phyloP scores from a whole-genome alignment of 2,797 vertebrate genomes.

The Phrynocephalus guinanensis region DNA sequence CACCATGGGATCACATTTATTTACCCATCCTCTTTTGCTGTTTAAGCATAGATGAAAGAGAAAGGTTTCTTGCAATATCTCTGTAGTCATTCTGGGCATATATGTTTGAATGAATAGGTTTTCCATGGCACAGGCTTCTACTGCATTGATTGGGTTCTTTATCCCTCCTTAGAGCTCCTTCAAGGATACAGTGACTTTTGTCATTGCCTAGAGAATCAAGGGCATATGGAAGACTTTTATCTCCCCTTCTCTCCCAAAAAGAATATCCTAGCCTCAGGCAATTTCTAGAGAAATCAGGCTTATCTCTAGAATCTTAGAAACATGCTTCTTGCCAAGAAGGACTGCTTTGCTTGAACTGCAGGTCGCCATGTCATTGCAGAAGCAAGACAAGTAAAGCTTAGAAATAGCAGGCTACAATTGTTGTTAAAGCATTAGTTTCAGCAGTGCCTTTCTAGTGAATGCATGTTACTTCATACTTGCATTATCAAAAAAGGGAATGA shows the following conservation, averaged over 20 bases:
- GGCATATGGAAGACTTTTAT: no score
- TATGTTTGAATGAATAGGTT: background rate
- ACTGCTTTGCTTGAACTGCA: background rate
- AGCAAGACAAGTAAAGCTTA: background rate
- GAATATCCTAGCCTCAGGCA: no score
- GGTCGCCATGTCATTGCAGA: background rate
- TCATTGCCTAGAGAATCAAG: no score
- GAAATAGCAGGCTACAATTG: background rate
- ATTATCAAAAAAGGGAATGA: no score
- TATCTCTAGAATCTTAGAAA: background rate
- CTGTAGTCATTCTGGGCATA: background rate
- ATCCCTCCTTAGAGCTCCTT: background rate
- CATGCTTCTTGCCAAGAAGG: background rate
- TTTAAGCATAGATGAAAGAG: background rate
- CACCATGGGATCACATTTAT: background rate
- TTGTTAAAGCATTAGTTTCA: background rate
- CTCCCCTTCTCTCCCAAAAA: no score
- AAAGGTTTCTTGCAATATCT: background rate
- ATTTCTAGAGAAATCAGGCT: no score
- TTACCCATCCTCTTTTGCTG: background rate
- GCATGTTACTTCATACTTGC: no score
- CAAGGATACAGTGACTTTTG: background rate
- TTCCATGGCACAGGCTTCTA: background rate
- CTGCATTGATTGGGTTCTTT: background rate
- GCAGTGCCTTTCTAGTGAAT: no score